phyloP scores from a whole-genome alignment of 1,140 invertebrate genomes.

The Diachasma alloeum region DNA sequence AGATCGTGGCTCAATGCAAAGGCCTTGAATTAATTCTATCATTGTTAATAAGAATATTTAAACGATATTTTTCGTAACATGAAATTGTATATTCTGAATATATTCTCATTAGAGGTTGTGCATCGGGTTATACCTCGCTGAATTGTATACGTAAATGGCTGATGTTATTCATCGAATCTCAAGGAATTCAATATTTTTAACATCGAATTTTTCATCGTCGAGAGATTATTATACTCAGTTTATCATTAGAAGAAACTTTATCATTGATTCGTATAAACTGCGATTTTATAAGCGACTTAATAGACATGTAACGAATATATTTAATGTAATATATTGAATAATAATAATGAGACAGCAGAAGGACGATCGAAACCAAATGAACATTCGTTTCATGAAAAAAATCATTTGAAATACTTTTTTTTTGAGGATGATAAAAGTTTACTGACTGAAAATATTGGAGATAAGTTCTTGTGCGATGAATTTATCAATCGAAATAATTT shows the following conservation, averaged over 20 bases:
- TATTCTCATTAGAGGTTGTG: background rate
- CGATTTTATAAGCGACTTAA: background rate
- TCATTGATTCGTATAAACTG: background rate
- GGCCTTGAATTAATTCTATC: background rate
- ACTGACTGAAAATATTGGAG: no score
- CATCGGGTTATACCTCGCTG: background rate
- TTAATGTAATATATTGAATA: background rate
- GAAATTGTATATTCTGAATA: background rate
- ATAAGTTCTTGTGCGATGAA: no score
- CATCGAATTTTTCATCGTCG: background rate
- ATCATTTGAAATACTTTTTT: background rate
- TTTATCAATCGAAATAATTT: no score
- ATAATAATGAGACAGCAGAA: background rate
- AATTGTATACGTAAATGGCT: background rate
- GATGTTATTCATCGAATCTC: background rate
- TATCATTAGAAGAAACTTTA: background rate
- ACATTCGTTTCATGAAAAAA: background rate
- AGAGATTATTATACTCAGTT: background rate
- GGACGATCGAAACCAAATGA: background rate
- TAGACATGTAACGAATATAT: slow-evolving; percentile 17
- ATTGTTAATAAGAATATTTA: background rate
- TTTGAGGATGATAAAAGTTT: background rate
- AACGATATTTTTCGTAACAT: background rate
- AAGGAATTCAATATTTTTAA: background rate
- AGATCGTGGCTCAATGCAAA: background rate